Evolutionary conservation across 2,888 invertebrate species (phyloP).

Genomic region (Phorcus lineatus): DNA sequence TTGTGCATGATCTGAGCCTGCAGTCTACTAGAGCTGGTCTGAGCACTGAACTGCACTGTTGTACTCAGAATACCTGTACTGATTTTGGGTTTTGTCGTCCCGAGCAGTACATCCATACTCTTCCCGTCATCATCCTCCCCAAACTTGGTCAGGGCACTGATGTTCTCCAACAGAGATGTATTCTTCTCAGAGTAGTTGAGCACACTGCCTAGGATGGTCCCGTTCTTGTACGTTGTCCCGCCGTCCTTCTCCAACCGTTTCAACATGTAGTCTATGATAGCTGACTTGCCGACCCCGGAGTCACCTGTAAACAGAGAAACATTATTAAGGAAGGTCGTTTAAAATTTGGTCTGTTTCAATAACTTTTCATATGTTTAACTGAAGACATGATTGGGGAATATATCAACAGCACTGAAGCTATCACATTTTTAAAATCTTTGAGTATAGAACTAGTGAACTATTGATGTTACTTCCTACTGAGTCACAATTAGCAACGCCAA

Average conservation of each 20-base stretch:
- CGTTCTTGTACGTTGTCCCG: constrained; percentile 65
- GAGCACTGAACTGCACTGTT: constrained; percentile 75
- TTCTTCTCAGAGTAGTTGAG: constrained; percentile 73
- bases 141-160: constrained; percentile 67
- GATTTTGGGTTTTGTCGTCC: constrained; percentile 44
- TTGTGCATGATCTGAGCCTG: constrained; percentile 71
- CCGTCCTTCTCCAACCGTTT: constrained; percentile 67
- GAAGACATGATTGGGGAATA: not conserved
- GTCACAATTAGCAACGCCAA: no score
- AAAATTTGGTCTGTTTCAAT: no score
- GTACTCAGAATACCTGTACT: constrained; percentile 65
- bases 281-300: constrained; percentile 74
- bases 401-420: not conserved
- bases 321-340: not conserved
- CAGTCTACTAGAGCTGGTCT: constrained; percentile 71
- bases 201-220: constrained; percentile 71
- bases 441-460: no score
- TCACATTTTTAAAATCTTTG: not conserved
- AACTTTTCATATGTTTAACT: not conserved
- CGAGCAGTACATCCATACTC: constrained; percentile 61
- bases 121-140: constrained; percentile 58
- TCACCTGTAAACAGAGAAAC: constrained; percentile 62
- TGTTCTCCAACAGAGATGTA: constrained; percentile 69
- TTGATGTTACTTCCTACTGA: no score
- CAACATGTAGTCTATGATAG: constrained; percentile 72